Base-by-base conservation (phyloP, 1,140 invertebrate species). In the Penaeus vannamei region DNA sequence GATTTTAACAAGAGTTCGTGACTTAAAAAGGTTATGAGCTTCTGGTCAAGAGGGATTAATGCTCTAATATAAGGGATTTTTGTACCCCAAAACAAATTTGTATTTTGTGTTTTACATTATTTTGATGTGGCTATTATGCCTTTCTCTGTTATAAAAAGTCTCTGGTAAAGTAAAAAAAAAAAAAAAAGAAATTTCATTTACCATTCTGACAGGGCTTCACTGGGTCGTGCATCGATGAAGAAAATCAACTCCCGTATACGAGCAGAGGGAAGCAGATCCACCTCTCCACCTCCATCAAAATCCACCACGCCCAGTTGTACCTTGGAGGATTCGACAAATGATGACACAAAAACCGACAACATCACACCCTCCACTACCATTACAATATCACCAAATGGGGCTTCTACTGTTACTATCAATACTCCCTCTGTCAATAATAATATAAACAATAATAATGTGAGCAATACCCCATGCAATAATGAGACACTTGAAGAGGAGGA, bases 311-410 rank as follows among this genome's bases (percentile, higher is more conserved):
- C 36, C n/a, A 46, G 8, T n/a, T 61, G n/a, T 2, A 14, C 53
- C 17, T 53, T 53, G 53, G 53, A 53, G 53, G 53, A 14, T 53
- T 7, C 53, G 1, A 53, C 53, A 53, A 53, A 53, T 53, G 53
- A 53, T 53, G 84, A 76, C 8, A 32, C 14, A 64, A 29, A 36
- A 29, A 32, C 36, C 10, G 84, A 85, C 69, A 66, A 46, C 42
- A 60, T 87, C 59, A 36, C 82, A 19, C 80, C 86, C 61, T 80
- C 86, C 61, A 87, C 86, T 46, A 87, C 86, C 79, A 87, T 87
- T 66, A 87, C 86, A 46, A 87, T 87, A 23, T 87, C 86, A 36
- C 79, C 86, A 22, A 87, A 83, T 72, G 86, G 86, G 23, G 60
- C 86, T 53, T 87, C 86, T 4, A 87, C 86, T 19, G 86, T 87